A percentile compares a stretch with the other conserved stretches of the same genome.
Evolutionary conservation across 2,888 invertebrate genomes (phyloP).

Genomic region (Sialis fuliginosa): DNA sequence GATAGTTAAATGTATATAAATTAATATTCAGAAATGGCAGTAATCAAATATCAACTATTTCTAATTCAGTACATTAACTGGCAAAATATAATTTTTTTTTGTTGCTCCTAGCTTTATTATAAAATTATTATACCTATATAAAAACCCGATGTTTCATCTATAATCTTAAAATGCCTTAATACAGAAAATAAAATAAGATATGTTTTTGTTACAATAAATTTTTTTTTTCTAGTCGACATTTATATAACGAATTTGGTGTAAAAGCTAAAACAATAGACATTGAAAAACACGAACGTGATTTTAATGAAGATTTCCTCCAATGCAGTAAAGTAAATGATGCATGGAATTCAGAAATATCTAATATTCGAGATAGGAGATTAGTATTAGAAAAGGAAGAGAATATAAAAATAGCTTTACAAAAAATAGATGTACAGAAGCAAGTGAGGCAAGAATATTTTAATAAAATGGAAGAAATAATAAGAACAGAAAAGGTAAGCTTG

Average conservation of each 20-base stretch:
- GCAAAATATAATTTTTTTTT: too few species aligned
- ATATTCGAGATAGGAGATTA: conserved; percentile 37
- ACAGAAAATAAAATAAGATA: too few species aligned
- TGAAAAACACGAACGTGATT: conserved; percentile 27
- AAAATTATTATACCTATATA: too few species aligned
- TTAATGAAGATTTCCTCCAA: conserved; percentile 40
- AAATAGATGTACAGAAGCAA: conserved; percentile 21
- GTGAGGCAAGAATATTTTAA: conserved; percentile 24
- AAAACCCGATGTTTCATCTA: too few species aligned
- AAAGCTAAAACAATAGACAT: conserved; percentile 17
- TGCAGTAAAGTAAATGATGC: conserved; percentile 43
- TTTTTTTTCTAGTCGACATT: conserved; percentile 11
- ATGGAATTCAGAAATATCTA: conserved; percentile 51
- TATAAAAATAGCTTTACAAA: conserved; percentile 28
- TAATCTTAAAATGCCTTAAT: too few species aligned
- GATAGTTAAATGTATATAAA: too few species aligned
- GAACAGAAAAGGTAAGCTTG: conserved; percentile 25
- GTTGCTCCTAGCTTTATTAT: too few species aligned
- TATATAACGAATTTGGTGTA: conserved; percentile 15
- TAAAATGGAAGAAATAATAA: conserved; percentile 32
- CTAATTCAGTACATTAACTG: too few species aligned
- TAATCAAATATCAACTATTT: too few species aligned
- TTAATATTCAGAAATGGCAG: too few species aligned
- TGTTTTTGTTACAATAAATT: too few species aligned
- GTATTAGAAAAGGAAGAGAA: conserved; percentile 28